phyloP scores from a whole-genome alignment of 92 coral and sea anemone species.

The Montipora capitata region DNA sequence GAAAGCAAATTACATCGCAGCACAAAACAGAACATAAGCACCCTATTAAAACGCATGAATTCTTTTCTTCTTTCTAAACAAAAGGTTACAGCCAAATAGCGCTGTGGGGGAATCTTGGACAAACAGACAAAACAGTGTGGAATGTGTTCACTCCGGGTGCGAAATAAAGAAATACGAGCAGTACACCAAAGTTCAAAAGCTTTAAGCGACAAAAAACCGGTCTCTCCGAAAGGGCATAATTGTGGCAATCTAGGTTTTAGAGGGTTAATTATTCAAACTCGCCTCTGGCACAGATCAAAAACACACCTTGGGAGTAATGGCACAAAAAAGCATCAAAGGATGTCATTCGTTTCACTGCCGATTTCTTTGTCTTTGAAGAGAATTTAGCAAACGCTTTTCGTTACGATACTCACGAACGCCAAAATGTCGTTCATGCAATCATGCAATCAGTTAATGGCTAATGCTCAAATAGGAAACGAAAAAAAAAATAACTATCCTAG shows the following conservation, averaged over 20 bases:
- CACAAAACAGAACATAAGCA: conserved; percentile 18
- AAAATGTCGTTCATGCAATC: conserved; percentile 34
- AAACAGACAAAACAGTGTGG: conserved; percentile 34
- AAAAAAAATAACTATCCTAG: conserved; percentile 77
- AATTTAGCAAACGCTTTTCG: conserved; percentile 9
- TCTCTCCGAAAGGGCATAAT: background rate
- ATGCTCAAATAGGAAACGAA: conserved; percentile 69
- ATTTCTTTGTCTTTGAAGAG: conserved; percentile 19
- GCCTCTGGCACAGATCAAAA: conserved; percentile 85
- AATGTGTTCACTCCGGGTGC: conserved; percentile 24
- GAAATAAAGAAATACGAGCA: background rate
- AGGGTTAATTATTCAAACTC: conserved; percentile 64
- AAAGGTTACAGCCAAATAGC: conserved; percentile 40
- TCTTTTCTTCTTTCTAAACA: conserved; percentile 40
- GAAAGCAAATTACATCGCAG: conserved; percentile 4
- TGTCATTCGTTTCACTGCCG: conserved; percentile 44
- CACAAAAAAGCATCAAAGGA: conserved; percentile 56
- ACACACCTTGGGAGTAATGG: conserved; percentile 68
- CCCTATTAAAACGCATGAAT: conserved; percentile 53
- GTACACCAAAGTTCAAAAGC: background rate
- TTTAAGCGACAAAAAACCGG: background rate
- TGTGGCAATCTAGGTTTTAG: background rate
- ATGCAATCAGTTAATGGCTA: conserved; percentile 32
- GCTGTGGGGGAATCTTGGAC: conserved; percentile 39
- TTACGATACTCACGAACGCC: background rate